phyloP scores from a whole-genome alignment of 2,113 vertebrate genomes.

The Dendrocopos noguchii region DNA sequence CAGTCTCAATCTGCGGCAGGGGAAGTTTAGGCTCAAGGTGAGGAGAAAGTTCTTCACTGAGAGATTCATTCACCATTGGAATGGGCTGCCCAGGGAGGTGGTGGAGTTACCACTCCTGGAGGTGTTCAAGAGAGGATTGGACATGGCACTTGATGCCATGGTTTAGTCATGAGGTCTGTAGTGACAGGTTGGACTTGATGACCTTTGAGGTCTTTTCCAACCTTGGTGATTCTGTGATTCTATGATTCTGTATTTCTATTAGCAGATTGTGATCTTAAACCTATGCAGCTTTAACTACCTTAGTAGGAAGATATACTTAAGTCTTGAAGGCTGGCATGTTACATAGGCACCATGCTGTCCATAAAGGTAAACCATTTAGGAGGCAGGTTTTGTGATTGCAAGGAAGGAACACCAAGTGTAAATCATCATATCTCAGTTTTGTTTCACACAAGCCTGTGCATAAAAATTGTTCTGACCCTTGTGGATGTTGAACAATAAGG shows the following conservation, averaged over 20 bases:
- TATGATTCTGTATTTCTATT: background rate
- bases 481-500: background rate
- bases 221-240: too few relatives aligned
- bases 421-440: background rate
- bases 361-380: background rate
- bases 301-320: background rate
- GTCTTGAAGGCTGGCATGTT: background rate
- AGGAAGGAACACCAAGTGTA: background rate
- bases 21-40: too few relatives aligned
- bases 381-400: background rate
- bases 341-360: background rate
- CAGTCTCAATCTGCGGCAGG: too few relatives aligned
- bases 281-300: background rate
- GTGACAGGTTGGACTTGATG: too few relatives aligned
- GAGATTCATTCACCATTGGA: too few relatives aligned
- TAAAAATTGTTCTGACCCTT: background rate
- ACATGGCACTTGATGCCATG: too few relatives aligned
- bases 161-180: too few relatives aligned
- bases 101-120: too few relatives aligned
- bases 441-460: background rate
- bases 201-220: too few relatives aligned
- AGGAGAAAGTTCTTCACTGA: too few relatives aligned
- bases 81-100: too few relatives aligned
- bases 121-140: too few relatives aligned
- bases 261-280: conserved; percentile 3